Evolutionary conservation across 2,888 invertebrate species (phyloP).

Genomic region (Aspidapion aeneum): DNA sequence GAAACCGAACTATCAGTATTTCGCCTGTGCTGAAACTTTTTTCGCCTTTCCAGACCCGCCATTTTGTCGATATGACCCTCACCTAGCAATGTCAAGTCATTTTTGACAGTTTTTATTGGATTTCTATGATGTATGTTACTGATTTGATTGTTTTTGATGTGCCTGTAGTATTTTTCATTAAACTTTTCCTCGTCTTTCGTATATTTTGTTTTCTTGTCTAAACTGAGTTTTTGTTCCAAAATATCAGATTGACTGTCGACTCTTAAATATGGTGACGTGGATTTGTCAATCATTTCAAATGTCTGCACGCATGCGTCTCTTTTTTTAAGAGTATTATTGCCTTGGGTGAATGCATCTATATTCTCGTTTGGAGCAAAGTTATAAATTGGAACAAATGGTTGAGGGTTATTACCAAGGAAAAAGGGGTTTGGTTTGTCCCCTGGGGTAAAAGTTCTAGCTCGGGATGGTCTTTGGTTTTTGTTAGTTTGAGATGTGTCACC

Average conservation of each 20-base stretch:
- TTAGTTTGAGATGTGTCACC: background rate
- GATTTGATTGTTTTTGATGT: conserved; percentile 23
- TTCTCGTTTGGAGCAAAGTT: too few species aligned
- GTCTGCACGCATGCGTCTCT: conserved; percentile 56
- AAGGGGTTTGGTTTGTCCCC: too few species aligned
- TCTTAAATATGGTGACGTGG: conserved; percentile 44
- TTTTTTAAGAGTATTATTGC: conserved; percentile 27
- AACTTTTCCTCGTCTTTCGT: conserved; percentile 15
- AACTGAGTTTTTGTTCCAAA: conserved; percentile 18
- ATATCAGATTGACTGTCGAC: conserved; percentile 29
- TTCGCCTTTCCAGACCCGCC: conserved; percentile 27
- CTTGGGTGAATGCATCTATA: too few species aligned
- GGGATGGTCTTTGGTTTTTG: conserved; percentile 29
- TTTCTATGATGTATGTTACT: background rate
- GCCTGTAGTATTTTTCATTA: conserved; percentile 16
- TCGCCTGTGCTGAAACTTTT: conserved; percentile 37
- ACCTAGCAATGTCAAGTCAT: background rate
- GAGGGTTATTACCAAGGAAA: too few species aligned
- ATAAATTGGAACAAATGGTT: too few species aligned
- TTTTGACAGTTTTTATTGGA: background rate
- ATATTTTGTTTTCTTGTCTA: conserved; percentile 12
- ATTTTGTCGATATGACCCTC: background rate
- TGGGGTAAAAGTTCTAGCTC: conserved; percentile 41
- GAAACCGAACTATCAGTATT: conserved; percentile 33
- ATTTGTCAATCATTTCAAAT: conserved; percentile 47